Conservation (phyloP, 1,140 invertebrate genomes). For the Drosophila triauraria region DNA sequence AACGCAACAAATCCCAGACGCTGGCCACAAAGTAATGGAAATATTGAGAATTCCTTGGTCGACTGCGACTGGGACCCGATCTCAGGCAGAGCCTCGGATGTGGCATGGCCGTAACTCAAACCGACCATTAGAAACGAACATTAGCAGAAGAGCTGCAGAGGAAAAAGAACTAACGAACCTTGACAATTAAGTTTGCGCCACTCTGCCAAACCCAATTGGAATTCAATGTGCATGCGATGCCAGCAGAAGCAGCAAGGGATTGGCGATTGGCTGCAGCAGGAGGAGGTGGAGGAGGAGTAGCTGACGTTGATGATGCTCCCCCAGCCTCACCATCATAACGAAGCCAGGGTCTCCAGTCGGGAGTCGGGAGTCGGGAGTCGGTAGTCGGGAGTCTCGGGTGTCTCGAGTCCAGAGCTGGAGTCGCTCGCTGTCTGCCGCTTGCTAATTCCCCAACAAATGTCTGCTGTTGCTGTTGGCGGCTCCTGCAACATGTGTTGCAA, state of each 20-base stretch:
- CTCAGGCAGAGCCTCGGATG: conserved; percentile 22
- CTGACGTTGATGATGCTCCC: conserved; percentile 71
- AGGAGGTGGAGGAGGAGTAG: conserved; percentile 44
- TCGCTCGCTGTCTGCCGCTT: conserved; percentile 53
- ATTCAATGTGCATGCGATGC: conserved; percentile 80
- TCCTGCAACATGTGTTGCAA: conserved; percentile 70
- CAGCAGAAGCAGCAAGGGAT: conserved; percentile 50
- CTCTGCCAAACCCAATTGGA: conserved; percentile 81
- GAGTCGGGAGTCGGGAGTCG: not conserved
- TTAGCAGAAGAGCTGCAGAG: conserved; percentile 67
- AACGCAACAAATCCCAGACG: conserved; percentile 76
- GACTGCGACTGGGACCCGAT: conserved; percentile 24
- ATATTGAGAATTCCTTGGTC: conserved; percentile 77
- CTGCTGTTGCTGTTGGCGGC: conserved; percentile 60
- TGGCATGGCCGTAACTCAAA: conserved; percentile 74
- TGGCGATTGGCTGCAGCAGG: conserved; percentile 10
- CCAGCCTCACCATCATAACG: conserved; percentile 59
- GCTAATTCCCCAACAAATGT: conserved; percentile 78
- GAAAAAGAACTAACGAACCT: conserved; percentile 79
- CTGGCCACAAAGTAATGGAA: conserved; percentile 80
- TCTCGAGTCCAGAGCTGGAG: conserved; percentile 14
- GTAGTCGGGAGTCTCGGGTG: not conserved
- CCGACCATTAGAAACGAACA: conserved; percentile 79
- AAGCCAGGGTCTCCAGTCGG: conserved; percentile 39
- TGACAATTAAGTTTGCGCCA: conserved; percentile 82